Base-by-base conservation (phyloP, 2,888 invertebrate genomes). In the Chrysolina oricalcia region DNA sequence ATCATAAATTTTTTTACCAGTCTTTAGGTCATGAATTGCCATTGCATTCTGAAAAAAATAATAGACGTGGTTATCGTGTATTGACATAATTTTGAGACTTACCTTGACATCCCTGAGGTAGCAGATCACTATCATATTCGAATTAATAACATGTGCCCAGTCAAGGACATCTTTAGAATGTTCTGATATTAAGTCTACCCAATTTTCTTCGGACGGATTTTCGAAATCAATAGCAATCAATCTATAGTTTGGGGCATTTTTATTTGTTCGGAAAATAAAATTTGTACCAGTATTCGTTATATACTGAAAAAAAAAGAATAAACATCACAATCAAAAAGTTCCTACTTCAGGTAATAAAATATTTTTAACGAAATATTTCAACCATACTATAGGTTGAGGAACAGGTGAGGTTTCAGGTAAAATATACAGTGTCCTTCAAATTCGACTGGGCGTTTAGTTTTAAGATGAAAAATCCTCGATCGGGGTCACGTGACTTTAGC, bases 101-200 rank as follows among this genome's bases (percentile, higher is more conserved):
- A 97, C 97, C 92, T 98, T 98, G 10, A 98, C 98, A 91, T 99
- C 97, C 86, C 96, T 93, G 74, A 98, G 92, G 87, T 98, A 99
- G 87, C 95, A 95, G 46, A 97, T 89, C 69, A 98, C 92, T 46
- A 99, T 90, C 88, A 96, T 95, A 87, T 97, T 93, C n/a, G 92
- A 90, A 87, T 96, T 93, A 0, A 97, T 97, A 70, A 96, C 94
- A 10, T 92, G 91, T 0, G 94, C 96, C 96, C 97, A 97, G 87
- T 98, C 96, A 56, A 99, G 88, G 0, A 98, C 98, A 89, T 98
- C 95, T 75, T 92, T 93, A 5, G 93, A 89, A 87, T 98, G 93
- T 88, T 98, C 97, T 27, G 93, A 90, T 81, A 99, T 92, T 21
- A 99, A 90, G 1, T 94, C 95, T 41, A 89, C 89, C 98, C 98